phyloP scores from a whole-genome alignment of 2,888 invertebrate genomes.

The Amphimallon solstitiale region DNA sequence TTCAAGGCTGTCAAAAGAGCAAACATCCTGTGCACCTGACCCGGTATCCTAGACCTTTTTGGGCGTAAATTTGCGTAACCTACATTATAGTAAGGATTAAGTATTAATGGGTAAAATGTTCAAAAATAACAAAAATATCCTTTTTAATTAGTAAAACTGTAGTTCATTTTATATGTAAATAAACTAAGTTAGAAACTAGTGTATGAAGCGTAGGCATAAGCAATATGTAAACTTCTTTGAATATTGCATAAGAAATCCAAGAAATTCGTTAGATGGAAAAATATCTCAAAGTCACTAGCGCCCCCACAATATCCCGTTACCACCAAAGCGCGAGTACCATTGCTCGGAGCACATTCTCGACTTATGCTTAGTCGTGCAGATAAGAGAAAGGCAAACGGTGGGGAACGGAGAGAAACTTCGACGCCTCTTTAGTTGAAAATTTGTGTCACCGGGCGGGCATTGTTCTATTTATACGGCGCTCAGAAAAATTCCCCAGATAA shows the following conservation, averaged over 20 bases:
- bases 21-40: no score
- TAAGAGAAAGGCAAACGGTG: background rate
- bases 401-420: background rate
- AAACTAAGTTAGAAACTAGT: no score
- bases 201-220: no score
- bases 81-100: no score
- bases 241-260: background rate
- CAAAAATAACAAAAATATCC: no score
- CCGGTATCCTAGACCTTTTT: no score
- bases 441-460: slow-evolving; percentile 21
- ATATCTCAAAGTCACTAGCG: background rate
- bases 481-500: slow-evolving; percentile 26
- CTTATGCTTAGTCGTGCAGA: background rate
- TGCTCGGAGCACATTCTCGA: background rate
- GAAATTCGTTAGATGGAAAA: background rate
- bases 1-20: no score
- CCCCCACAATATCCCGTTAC: slow-evolving; percentile 12
- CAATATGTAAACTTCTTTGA: no score
- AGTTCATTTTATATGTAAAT: no score
- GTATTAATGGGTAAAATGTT: no score
- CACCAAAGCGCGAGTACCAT: background rate
- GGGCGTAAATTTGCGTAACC: no score
- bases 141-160: no score
- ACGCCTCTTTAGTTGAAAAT: slow-evolving; percentile 19
- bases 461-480: slow-evolving; percentile 24